Base-by-base conservation (phyloP, 2,888 invertebrate genomes). In the Apamea epomidion region DNA sequence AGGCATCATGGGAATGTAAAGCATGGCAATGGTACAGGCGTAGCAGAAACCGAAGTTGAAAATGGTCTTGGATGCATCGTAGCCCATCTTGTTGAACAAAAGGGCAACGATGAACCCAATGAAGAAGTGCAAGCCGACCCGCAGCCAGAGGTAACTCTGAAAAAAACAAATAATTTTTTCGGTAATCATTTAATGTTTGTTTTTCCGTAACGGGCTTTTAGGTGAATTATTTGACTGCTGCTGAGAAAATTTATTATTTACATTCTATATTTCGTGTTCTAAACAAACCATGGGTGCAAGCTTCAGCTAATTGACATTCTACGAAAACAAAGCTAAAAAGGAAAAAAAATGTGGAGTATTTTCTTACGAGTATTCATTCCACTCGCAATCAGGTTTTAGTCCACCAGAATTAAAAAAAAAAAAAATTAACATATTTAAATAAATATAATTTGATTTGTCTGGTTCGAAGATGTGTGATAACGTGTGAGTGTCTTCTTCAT, bases 1-100 rank as follows among this genome's bases (percentile, higher is more conserved):
- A 5, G 99, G 99, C 97, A 98, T 97, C 98, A 99, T 98, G 0
- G 99, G 98, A 75, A 98, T 97, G 92, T 98, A 99, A 91, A 99
- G 97, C 94, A 98, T 98, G 51, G 98, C 98, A 83, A 99, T 98
- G 32, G 98, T 97, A 83, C 98, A 98, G 1, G 98, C 98, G 91
- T 98, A 98, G 90, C 98, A 98, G 93, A 98, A 99, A 18, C 98
- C 98, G 91, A 98, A 99, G 94, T 98, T 98, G 93, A 98, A 98
- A 48, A 99, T 95, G 0, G 98, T 98, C 93, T 98, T 98, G 0
- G 98, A 98, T 0, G 98, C 99, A 89, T 98, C 98, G 89, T 98
- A 97, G 21, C 98, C 99, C 95, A 98, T 98, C 79, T 97, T 97
- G 64, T 97, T 96, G 93, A 98, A 99, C 74, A 98, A 92, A 7